Conservation (phyloP, 2,888 invertebrate genomes). For the Cantharis lateralis region DNA sequence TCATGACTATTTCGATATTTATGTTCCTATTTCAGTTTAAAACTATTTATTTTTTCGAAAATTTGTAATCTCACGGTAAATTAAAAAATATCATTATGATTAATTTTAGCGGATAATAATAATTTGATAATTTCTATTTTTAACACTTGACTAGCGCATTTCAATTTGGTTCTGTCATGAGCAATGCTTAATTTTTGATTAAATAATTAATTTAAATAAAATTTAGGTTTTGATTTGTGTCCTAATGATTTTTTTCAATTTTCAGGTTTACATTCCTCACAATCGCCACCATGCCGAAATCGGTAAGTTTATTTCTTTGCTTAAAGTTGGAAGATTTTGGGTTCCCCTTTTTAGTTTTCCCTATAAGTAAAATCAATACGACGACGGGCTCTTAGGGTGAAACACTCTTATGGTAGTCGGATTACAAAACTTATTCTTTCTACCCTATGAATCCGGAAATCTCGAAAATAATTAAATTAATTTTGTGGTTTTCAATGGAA, state of each 20-base stretch:
- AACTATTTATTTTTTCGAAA: not conserved
- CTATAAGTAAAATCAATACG: too few relatives aligned
- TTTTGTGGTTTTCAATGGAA: not conserved
- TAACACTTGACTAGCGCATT: not conserved
- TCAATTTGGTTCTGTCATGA: not conserved
- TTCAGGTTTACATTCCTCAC: slow-evolving; percentile 16
- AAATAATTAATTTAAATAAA: not conserved
- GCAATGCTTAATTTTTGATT: not conserved
- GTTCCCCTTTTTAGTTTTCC: not conserved
- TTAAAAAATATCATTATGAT: not conserved
- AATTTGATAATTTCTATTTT: not conserved
- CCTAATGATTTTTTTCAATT: slow-evolving; percentile 40
- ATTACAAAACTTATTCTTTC: too few relatives aligned
- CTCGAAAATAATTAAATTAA: too few relatives aligned
- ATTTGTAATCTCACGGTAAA: not conserved
- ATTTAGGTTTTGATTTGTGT: not conserved
- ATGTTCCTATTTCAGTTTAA: too few relatives aligned
- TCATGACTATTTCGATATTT: not conserved
- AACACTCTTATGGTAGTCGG: too few relatives aligned
- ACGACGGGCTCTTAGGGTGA: too few relatives aligned
- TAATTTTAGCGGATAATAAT: not conserved
- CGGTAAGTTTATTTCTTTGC: slow-evolving; percentile 37
- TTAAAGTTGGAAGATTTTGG: not conserved
- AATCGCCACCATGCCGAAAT: slow-evolving; percentile 51
- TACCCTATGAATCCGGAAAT: too few relatives aligned